Base-by-base conservation (phyloP, 2,888 invertebrate genomes). In the Furcula furcula region DNA sequence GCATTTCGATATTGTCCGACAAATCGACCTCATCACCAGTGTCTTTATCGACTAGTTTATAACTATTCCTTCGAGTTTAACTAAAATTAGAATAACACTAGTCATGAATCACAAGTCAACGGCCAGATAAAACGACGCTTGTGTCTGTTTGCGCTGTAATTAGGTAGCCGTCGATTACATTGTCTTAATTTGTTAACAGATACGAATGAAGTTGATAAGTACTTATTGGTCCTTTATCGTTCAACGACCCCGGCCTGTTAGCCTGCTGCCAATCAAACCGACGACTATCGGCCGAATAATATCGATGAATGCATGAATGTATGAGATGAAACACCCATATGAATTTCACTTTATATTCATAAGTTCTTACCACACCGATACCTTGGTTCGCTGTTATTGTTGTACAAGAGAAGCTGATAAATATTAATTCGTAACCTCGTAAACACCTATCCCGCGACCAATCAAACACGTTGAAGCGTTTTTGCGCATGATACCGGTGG, bases 261-360 rank as follows among this genome's bases (percentile, higher is more conserved):
- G 41, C 45, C 35, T 40, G 55, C 57, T 55, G 57, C 54, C 63
- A 55, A 66, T 66, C 62, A 62, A 49, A 46, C 40, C 31, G 54
- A 46, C 49, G 47, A 39, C 57, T 51, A 64, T 60, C 52, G 62
- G 57, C 55, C 54, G 51, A 44, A 49, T 55, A 56, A 55, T 55
- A 46, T 50, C 43, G 34, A 39, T 34, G 52, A 51, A 64, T 74
- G 57, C 53, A 73, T 74, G 62, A 61, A 79, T 78, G 68, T 59
- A 70, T 67, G 68, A 78, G 67, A 64, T 58, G 62, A 58, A 48
- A 48, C 62, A 52, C 52, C n/a, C 45, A 63, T 71, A 75, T 65
- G 63, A 65, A 74, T 77, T 73, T 63, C 49, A 59, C 53, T 82
- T 75, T 74, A 76, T 76, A 83, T 85, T 85, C 74, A 82, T 76